These are phyloP conservation scores for Pteropus alecto DNA, from an alignment of 2,113 vertebrate species.

Conservation along the genomic window DNA sequence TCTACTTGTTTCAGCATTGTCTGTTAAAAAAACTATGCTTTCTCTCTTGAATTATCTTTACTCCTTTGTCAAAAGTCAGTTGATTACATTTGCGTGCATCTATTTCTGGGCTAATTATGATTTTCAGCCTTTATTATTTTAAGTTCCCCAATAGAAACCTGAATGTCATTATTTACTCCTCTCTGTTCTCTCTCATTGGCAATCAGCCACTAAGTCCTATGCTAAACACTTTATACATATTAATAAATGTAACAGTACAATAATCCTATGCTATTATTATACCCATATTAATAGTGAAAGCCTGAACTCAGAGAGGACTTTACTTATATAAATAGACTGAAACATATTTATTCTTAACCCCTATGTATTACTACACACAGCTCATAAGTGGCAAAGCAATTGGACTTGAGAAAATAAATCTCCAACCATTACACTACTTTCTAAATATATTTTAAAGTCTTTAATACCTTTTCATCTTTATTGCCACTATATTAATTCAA, in stretches of 20 bases:
- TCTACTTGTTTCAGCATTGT: not conserved
- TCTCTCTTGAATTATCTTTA: not conserved
- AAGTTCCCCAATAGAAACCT: not conserved
- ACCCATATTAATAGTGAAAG: not conserved
- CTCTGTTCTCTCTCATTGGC: not conserved
- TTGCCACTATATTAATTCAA: not conserved
- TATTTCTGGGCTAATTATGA: not conserved
- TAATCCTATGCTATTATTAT: not conserved
- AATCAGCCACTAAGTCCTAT: not conserved
- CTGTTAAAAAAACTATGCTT: not conserved
- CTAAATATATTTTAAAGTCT: not conserved
- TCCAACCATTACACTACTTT: not conserved
- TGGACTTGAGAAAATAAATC: not conserved
- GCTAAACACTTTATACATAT: not conserved
- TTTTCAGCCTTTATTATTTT: not conserved
- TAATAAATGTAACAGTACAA: not conserved
- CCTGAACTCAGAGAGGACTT: not conserved
- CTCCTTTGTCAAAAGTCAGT: not conserved
- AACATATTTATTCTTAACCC: not conserved
- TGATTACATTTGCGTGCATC: not conserved
- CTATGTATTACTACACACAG: not conserved
- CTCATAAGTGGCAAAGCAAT: not conserved
- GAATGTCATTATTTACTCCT: not conserved
- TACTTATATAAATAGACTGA: not conserved
- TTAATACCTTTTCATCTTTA: not conserved